Base-by-base conservation (phyloP, 2,113 vertebrate species). In the Camelus dromedarius region DNA sequence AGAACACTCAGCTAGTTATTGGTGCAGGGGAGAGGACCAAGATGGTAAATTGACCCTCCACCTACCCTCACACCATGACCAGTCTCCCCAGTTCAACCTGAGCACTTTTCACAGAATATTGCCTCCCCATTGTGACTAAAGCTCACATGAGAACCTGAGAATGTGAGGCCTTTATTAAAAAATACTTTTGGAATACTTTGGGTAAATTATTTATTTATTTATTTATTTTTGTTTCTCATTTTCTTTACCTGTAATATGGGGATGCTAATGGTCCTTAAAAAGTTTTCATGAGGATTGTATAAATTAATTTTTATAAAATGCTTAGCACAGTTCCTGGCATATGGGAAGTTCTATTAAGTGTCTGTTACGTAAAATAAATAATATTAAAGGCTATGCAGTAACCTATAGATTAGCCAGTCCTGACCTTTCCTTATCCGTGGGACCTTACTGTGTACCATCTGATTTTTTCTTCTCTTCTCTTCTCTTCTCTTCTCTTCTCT, bases 271-370 rank as follows among this genome's bases (percentile, higher is more conserved):
- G 14, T 38, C 6, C 48, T 75, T 88, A 35, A 42, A 32, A 24
- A 89, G n/a, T 89, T 26, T 89, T 83, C 77, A 80, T 84, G 76
- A 95, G 16, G 26, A 75, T 66, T 80, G 52, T 80, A 54, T 91
- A 18, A 94, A 95, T 52, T 93, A 42, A 70, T 50, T 95, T 94
- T 64, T 89, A 2, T 8, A 79, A 91, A 83, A 75, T 75, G 28
- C 16, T 91, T 91, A 94, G n/a, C 26, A 20, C 32, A 76, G 16
- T 93, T 96, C 48, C 38, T 72, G 54, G n/a, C 28, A 54, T 16
- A 73, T 70, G 73, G 20, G 14, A 94, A 73, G 6, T 79, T 86
- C 50, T 87, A 22, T 42, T 94, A 69, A 82, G 35, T 92, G 15
- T 75, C 46, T 82, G 22, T 76, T 84, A 72, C 13, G 75, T 91